Evolutionary conservation across 2,888 invertebrate species (phyloP).

Genomic region (Trileptium ribeirensis): DNA sequence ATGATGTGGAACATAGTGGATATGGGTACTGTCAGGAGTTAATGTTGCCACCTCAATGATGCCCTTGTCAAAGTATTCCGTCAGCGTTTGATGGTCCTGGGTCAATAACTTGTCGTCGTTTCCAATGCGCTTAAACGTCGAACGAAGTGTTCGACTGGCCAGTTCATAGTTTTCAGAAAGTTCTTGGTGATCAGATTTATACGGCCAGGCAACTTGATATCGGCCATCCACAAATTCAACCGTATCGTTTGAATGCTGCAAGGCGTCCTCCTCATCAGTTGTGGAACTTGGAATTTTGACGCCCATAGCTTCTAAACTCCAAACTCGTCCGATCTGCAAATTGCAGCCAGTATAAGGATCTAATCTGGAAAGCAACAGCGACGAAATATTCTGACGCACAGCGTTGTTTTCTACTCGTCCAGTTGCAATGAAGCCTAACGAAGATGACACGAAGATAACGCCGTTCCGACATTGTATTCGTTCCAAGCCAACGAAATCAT

Average conservation of each 20-base stretch:
- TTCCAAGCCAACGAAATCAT: not conserved
- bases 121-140: not conserved
- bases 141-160: not conserved
- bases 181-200: not conserved
- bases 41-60: slow-evolving; percentile 22
- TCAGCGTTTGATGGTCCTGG: slow-evolving; percentile 22
- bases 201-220: not conserved
- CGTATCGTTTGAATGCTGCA: not conserved
- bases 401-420: not conserved
- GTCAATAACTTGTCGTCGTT: not conserved
- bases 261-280: not conserved
- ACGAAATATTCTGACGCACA: not conserved
- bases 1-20: slow-evolving; percentile 36
- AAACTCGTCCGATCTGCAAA: not conserved
- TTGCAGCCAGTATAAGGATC: not conserved
- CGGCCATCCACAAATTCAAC: not conserved
- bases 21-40: not conserved
- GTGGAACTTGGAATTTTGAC: not conserved
- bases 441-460: not conserved
- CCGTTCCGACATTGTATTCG: too few species aligned
- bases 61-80: slow-evolving; percentile 14
- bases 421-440: not conserved
- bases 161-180: not conserved
- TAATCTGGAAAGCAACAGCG: not conserved
- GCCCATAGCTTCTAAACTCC: not conserved